phyloP scores from a whole-genome alignment of 2,797 vertebrate genomes.

The Chelonia mydas region DNA sequence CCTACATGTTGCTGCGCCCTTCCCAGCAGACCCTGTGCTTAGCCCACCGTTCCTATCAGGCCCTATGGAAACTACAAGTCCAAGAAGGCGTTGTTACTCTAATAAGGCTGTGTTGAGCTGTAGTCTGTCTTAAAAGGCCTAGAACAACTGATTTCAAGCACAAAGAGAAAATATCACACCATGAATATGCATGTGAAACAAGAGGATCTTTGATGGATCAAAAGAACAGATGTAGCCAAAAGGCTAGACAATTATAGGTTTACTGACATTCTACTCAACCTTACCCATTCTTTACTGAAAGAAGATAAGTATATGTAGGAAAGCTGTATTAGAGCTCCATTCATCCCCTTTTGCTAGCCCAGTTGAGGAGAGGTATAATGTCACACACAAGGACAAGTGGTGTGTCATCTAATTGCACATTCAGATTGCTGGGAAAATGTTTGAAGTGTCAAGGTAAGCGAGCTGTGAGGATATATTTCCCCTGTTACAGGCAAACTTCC shows the following conservation, averaged over 20 bases:
- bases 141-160: conserved; percentile 58
- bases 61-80: not conserved
- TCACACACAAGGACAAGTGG: conserved; percentile 46
- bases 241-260: conserved; percentile 75
- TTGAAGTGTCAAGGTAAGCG: conserved; percentile 67
- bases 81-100: accelerated
- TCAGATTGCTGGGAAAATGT: conserved; percentile 50
- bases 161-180: conserved; percentile 25
- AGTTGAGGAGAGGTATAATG: conserved; percentile 51
- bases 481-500: conserved; percentile 17
- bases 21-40: not conserved
- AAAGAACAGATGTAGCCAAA: conserved; percentile 60
- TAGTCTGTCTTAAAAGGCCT: conserved; percentile 23
- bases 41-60: not conserved
- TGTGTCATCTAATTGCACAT: conserved; percentile 66
- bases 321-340: conserved; percentile 66
- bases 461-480: conserved; percentile 57
- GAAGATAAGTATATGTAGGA: conserved; percentile 67
- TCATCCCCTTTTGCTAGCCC: conserved; percentile 50
- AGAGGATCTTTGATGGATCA: conserved; percentile 49
- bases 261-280: conserved; percentile 68
- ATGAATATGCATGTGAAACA: conserved; percentile 35
- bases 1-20: not conserved
- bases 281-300: conserved; percentile 70
- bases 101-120: accelerated